Percentiles rank a stretch among this genome's conserved stretches.
phyloP scores from a whole-genome alignment of 2,888 invertebrate species.

The Plagodis pulveraria region DNA sequence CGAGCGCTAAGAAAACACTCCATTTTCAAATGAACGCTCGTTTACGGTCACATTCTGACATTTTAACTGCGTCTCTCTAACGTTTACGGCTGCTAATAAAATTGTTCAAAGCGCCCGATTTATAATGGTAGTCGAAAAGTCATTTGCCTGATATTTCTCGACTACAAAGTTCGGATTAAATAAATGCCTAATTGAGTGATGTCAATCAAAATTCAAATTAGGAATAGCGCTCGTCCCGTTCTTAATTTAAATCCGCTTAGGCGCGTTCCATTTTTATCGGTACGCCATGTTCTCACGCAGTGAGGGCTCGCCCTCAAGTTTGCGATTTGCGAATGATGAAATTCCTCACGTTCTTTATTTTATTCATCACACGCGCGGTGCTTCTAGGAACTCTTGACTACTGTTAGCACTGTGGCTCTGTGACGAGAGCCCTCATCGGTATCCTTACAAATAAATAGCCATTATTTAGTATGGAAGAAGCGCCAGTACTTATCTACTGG shows the following conservation, averaged over 20 bases:
- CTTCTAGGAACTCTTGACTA: conserved; percentile 74
- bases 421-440: conserved; percentile 60
- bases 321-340: conserved; percentile 79
- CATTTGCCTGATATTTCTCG: conserved; percentile 53
- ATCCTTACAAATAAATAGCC: conserved; percentile 69
- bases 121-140: conserved; percentile 63
- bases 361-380: conserved; percentile 80
- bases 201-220: conserved; percentile 68
- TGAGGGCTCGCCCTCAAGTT: conserved; percentile 72
- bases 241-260: conserved; percentile 50
- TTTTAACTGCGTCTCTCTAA: conserved; percentile 77
- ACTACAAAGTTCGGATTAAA: conserved; percentile 49
- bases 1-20: conserved; percentile 78
- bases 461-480: conserved; percentile 76
- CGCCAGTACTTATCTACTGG: conserved; percentile 63
- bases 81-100: conserved; percentile 77
- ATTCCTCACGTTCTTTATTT: conserved; percentile 73
- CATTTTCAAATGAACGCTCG: conserved; percentile 74
- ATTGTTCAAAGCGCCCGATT: conserved; percentile 75
- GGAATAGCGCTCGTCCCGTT: conserved; percentile 49
- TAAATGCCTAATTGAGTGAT: conserved; percentile 48
- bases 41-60: conserved; percentile 80
- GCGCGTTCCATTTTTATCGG: conserved; percentile 64
- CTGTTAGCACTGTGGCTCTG: conserved; percentile 7
- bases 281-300: conserved; percentile 35